A percentile compares a stretch with the other conserved stretches of the same genome.
phyloP scores from a whole-genome alignment of 2,888 invertebrate genomes.

The Conomelus anceps region DNA sequence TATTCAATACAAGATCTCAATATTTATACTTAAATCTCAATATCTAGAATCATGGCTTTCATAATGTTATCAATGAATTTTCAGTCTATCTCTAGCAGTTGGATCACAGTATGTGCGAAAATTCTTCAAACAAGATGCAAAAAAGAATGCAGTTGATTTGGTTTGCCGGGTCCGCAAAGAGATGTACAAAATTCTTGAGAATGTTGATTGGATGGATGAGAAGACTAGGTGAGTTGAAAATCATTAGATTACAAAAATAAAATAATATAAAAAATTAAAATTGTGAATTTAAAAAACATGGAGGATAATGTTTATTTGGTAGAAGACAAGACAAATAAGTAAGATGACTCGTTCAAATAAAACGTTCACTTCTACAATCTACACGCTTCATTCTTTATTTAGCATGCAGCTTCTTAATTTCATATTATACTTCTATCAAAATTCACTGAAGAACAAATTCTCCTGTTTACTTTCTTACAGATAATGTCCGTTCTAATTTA shows the following conservation, averaged over 20 bases:
- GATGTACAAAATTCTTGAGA: slow-evolving; percentile 69
- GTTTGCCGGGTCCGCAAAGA: slow-evolving; percentile 75
- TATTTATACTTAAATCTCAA: too few species aligned
- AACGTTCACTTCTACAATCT: too few species aligned
- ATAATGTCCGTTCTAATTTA: too few species aligned
- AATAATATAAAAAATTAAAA: background rate
- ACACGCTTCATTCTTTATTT: too few species aligned
- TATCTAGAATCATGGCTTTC: too few species aligned
- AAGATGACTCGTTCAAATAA: background rate
- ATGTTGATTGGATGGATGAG: slow-evolving; percentile 91
- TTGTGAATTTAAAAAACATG: background rate
- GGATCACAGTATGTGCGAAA: slow-evolving; percentile 82
- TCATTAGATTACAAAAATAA: background rate
- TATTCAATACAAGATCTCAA: too few species aligned
- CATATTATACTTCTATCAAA: too few species aligned
- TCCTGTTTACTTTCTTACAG: too few species aligned
- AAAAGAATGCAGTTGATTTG: slow-evolving; percentile 78
- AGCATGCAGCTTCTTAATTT: too few species aligned
- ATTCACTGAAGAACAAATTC: too few species aligned
- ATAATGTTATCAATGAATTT: slow-evolving; percentile 17
- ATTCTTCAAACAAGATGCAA: slow-evolving; percentile 79
- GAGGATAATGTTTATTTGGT: background rate
- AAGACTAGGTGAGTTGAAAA: slow-evolving; percentile 50
- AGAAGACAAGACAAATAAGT: background rate
- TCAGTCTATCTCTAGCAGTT: slow-evolving; percentile 43